These are phyloP conservation scores for Oconnorella tubifera DNA, from an alignment of 2,888 invertebrate species.

Conservation along the genomic window DNA sequence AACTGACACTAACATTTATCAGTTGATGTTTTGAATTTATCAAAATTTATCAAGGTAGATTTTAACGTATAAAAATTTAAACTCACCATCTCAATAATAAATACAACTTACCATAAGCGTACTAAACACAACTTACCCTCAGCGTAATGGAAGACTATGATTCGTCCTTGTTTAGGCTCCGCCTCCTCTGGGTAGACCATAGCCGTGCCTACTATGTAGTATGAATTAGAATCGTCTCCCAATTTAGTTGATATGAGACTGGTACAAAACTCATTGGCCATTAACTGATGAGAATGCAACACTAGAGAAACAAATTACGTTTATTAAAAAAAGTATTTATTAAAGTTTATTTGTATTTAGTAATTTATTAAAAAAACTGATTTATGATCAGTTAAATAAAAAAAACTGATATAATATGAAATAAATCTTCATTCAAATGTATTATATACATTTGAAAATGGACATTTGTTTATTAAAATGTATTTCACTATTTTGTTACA, in stretches of 20 bases:
- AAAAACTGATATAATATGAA: too few species aligned
- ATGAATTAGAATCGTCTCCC: conserved; percentile 84
- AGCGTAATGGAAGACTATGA: conserved; percentile 78
- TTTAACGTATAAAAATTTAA: too few species aligned
- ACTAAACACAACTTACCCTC: conserved; percentile 66
- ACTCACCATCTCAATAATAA: too few species aligned
- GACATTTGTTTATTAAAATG: too few species aligned
- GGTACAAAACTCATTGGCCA: conserved; percentile 83
- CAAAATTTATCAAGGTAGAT: too few species aligned
- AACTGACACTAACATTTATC: too few species aligned
- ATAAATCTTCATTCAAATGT: too few species aligned
- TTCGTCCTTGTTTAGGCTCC: conserved; percentile 87
- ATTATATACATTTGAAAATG: too few species aligned
- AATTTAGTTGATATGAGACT: conserved; percentile 84
- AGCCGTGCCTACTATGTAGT: conserved; percentile 87
- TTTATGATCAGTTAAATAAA: neutral
- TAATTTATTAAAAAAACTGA: conserved; percentile 1
- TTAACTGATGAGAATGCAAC: conserved; percentile 87
- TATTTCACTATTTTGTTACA: too few species aligned
- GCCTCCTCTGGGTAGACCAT: conserved; percentile 91
- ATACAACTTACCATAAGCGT: too few species aligned
- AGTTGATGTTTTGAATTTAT: too few species aligned
- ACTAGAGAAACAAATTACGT: conserved; percentile 63
- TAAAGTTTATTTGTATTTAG: neutral
- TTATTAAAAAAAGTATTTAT: too few species aligned